Conservation (phyloP, 2,113 vertebrate genomes). For the Gallinago undulata region DNA sequence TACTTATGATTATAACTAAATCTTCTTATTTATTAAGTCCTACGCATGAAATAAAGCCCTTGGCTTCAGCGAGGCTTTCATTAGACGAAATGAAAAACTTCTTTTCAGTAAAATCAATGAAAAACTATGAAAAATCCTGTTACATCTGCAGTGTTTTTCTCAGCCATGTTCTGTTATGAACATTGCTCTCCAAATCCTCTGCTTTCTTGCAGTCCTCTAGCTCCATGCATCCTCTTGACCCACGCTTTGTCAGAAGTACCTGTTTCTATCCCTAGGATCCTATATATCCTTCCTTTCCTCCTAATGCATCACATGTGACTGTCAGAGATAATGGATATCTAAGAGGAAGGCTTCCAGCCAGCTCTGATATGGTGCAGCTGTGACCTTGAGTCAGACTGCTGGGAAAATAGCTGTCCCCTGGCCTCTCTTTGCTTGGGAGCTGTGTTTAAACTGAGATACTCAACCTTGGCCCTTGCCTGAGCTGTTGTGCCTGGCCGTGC, state of each 20-base stretch:
- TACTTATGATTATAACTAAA: background rate
- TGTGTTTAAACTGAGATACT: background rate
- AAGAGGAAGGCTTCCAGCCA: background rate
- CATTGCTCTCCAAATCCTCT: background rate
- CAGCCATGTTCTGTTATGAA: background rate
- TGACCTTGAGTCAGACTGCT: background rate
- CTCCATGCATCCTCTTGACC: background rate
- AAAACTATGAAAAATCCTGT: background rate
- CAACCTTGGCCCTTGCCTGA: background rate
- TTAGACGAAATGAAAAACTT: background rate
- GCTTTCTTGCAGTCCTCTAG: background rate
- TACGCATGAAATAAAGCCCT: background rate
- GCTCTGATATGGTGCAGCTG: background rate
- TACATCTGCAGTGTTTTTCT: background rate
- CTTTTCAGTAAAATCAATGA: background rate
- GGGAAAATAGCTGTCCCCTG: background rate
- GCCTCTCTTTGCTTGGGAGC: fast-evolving
- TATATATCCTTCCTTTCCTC: background rate
- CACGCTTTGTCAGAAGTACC: background rate
- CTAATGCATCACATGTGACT: background rate
- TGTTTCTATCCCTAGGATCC: background rate
- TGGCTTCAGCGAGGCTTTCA: background rate
- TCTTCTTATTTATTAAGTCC: background rate
- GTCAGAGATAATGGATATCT: background rate
- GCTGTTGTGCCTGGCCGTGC: background rate